Conservation (phyloP, 2,888 invertebrate genomes). For the Antheraea yamamai region DNA sequence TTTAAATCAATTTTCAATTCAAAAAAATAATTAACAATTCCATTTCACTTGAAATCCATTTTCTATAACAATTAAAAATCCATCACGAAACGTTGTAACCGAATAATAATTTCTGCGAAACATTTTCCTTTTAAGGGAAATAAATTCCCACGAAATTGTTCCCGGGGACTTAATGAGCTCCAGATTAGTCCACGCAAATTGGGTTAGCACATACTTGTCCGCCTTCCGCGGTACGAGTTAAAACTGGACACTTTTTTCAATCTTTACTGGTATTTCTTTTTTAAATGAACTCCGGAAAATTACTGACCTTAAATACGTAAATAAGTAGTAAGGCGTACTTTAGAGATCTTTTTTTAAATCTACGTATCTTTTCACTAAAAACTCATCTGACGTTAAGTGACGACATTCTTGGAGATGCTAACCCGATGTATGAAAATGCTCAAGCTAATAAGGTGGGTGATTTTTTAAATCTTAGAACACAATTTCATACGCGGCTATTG, state of each 20-base stretch:
- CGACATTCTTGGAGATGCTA: no score
- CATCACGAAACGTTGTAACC: slow-evolving; percentile 13
- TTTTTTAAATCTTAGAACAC: no score
- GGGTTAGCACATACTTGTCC: slow-evolving; percentile 20
- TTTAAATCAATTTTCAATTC: no score
- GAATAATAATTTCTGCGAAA: slow-evolving; percentile 15
- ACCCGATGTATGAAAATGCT: no score
- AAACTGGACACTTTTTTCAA: not conserved
- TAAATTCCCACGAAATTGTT: not conserved
- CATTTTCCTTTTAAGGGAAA: slow-evolving; percentile 12
- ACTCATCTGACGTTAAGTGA: no score
- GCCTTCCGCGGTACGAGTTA: slow-evolving; percentile 8
- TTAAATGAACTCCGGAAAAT: slow-evolving; percentile 9
- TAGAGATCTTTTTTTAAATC: no score
- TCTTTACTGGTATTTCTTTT: slow-evolving; percentile 15
- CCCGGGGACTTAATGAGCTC: slow-evolving; percentile 24
- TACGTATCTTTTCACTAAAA: no score
- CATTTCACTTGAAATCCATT: not conserved
- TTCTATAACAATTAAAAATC: slow-evolving; percentile 10
- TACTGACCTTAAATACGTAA: not conserved
- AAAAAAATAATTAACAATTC: not conserved
- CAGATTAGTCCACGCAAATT: slow-evolving; percentile 31
- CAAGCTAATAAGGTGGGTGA: no score
- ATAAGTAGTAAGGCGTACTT: no score
- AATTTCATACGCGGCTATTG: no score